These are phyloP conservation scores for Alaudala cheleensis DNA, from an alignment of 2,113 vertebrate species.

Conservation along the genomic window DNA sequence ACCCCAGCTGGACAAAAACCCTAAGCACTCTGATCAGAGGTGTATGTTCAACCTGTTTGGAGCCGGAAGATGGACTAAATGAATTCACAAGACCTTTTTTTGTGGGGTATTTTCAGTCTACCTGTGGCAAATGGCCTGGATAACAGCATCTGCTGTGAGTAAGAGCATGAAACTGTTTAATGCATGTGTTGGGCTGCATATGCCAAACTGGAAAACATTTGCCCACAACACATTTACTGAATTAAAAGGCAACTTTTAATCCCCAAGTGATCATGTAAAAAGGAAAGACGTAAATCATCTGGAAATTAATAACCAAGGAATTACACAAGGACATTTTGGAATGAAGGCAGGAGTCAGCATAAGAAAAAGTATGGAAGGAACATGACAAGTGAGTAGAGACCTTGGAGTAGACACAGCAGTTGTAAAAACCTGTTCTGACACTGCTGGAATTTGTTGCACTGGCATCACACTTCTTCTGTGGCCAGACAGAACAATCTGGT, in stretches of 20 bases:
- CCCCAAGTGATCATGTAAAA: neutral
- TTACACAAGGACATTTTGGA: neutral
- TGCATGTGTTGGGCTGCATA: no score
- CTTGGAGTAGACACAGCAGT: neutral
- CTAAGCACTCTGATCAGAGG: neutral
- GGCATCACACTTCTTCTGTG: neutral
- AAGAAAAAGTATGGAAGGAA: neutral
- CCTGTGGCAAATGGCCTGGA: neutral
- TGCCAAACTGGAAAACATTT: neutral
- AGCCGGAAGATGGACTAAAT: neutral
- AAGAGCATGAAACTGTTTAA: neutral
- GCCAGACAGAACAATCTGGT: neutral
- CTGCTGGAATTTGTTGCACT: neutral
- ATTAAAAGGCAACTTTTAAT: neutral
- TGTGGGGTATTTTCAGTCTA: neutral
- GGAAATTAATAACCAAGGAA: neutral
- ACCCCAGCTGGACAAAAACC: neutral
- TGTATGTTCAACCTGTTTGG: neutral
- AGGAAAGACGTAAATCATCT: neutral
- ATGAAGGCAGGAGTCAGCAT: neutral
- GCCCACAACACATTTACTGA: neutral
- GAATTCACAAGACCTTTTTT: neutral
- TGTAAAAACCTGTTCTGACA: neutral
- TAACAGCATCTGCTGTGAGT: neutral
- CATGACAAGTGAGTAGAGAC: neutral